A percentile compares a stretch with the other conserved stretches of the same genome.
These are phyloP conservation scores for Drosophila pseudotakahashii DNA, from an alignment of 2,888 invertebrate species.

Conservation along the genomic window DNA sequence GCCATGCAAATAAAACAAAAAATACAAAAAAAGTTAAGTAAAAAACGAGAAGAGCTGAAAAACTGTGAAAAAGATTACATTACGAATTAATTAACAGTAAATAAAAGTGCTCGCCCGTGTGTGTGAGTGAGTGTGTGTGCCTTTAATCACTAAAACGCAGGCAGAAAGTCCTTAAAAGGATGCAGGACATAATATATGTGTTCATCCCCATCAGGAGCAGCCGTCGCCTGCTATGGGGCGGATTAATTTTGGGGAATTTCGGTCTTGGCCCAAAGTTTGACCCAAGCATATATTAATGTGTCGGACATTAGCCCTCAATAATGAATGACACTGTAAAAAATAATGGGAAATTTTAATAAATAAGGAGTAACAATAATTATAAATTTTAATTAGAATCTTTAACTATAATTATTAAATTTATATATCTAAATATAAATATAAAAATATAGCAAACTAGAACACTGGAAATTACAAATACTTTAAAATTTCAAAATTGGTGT, in stretches of 20 bases:
- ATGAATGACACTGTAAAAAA: not conserved
- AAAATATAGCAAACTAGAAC: too few relatives aligned
- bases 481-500: too few relatives aligned
- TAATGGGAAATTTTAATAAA: not conserved
- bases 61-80: constrained; percentile 40
- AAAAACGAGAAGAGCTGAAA: not conserved
- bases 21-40: not conserved
- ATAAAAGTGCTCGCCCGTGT: constrained; percentile 16
- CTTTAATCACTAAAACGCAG: constrained; percentile 30
- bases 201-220: not conserved
- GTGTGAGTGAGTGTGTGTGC: not conserved
- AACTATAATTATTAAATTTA: too few relatives aligned
- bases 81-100: constrained; percentile 55
- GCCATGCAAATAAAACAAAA: not conserved
- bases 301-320: not conserved
- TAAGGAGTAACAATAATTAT: too few relatives aligned
- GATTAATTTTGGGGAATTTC: constrained; percentile 58
- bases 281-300: constrained; percentile 10
- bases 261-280: constrained; percentile 22
- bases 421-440: too few relatives aligned
- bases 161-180: not conserved
- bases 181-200: too few relatives aligned
- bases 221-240: not conserved
- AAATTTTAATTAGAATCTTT: too few relatives aligned
- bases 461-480: too few relatives aligned